A percentile compares a stretch with the other conserved stretches of the same genome.
phyloP scores from a whole-genome alignment of 1,140 invertebrate genomes.

The Euura lappo region DNA sequence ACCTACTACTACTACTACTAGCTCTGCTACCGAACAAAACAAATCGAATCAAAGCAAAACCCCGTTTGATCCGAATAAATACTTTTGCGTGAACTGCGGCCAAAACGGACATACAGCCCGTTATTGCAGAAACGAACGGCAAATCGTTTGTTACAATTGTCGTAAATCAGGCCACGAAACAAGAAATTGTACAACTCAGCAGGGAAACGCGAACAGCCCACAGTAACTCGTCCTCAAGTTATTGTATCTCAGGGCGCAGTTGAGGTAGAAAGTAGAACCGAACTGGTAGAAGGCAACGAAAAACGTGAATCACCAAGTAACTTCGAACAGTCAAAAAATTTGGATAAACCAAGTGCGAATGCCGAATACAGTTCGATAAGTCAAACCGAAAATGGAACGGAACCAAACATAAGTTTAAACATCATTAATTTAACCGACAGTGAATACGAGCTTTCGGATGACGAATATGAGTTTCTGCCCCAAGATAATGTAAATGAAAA shows the following conservation, averaged over 20 bases:
- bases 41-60: constrained; percentile 6
- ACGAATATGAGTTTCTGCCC: background rate
- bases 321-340: constrained; percentile 15
- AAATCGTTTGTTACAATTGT: background rate
- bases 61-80: constrained; percentile 8
- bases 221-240: constrained; percentile 14
- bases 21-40: background rate
- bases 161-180: background rate
- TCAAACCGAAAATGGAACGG: background rate
- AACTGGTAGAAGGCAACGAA: background rate
- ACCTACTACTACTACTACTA: no score
- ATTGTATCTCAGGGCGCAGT: constrained; percentile 13
- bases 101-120: background rate
- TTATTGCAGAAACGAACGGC: background rate
- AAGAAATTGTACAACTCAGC: background rate
- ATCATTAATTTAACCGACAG: background rate
- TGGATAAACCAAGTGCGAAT: constrained; percentile 1
- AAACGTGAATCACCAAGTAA: background rate
- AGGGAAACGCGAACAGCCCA: constrained; percentile 7
- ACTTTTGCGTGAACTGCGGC: constrained; percentile 13
- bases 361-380: background rate
- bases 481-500: background rate
- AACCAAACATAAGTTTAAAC: background rate
- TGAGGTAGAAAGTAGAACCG: background rate
- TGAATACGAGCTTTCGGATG: constrained; percentile 13